A percentile compares a stretch with the other conserved stretches of the same genome.
phyloP scores from a whole-genome alignment of 1,140 invertebrate species.

The Pseudomyrmex sp. region DNA sequence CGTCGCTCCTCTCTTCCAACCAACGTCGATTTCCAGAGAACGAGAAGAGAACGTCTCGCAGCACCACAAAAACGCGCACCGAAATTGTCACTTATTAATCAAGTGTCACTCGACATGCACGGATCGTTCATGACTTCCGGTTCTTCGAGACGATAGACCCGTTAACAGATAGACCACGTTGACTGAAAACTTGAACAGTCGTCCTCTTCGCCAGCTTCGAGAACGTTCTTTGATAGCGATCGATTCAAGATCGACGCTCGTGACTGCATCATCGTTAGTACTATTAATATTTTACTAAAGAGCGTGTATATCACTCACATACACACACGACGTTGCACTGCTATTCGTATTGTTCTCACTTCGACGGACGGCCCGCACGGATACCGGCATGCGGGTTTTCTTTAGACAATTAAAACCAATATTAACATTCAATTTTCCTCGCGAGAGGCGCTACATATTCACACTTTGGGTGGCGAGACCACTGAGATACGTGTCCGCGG shows the following conservation, averaged over 20 bases:
- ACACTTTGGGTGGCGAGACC: slow-evolving; percentile 69
- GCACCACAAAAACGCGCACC: slow-evolving; percentile 40
- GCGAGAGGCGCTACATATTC: slow-evolving; percentile 70
- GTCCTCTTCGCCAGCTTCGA: slow-evolving; percentile 20
- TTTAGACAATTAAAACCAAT: slow-evolving; percentile 67
- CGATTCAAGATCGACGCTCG: slow-evolving; percentile 28
- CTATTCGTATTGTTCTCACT: slow-evolving; percentile 44
- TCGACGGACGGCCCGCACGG: slow-evolving; percentile 58
- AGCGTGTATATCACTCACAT: slow-evolving; percentile 10
- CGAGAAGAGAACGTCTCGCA: slow-evolving; percentile 14
- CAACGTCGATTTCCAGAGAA: slow-evolving; percentile 25
- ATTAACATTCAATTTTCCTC: slow-evolving; percentile 75
- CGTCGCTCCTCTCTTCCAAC: slow-evolving; percentile 11
- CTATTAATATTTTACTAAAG: slow-evolving; percentile 54
- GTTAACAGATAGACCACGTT: slow-evolving; percentile 9
- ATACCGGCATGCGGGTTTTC: slow-evolving; percentile 54
- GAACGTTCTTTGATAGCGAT: background rate
- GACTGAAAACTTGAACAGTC: background rate
- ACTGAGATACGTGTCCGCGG: slow-evolving; percentile 54
- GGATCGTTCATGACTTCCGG: slow-evolving; percentile 51
- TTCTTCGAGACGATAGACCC: slow-evolving; percentile 2
- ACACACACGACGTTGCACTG: slow-evolving; percentile 38
- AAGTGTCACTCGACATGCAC: slow-evolving; percentile 51
- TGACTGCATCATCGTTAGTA: slow-evolving; percentile 43
- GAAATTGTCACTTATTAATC: slow-evolving; percentile 33